These are phyloP conservation scores for Nothoprocta perdicaria DNA, from an alignment of 2,113 vertebrate genomes.

Conservation along the genomic window DNA sequence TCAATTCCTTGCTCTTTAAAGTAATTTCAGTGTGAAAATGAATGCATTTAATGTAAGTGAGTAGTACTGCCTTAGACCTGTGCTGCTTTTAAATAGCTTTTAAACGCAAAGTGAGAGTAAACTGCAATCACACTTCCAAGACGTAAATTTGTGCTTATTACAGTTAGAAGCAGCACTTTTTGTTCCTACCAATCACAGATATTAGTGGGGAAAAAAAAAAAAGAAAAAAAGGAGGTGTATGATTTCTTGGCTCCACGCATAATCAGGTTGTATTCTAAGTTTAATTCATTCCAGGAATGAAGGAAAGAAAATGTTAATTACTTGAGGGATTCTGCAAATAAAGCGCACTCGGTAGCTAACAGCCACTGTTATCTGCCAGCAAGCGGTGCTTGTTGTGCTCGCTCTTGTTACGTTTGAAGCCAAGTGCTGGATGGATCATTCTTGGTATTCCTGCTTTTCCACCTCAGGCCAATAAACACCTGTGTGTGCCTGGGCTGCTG, in stretches of 20 bases:
- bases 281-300: neutral
- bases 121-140: neutral
- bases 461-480: constrained; percentile 66
- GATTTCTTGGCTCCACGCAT: neutral
- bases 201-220: neutral
- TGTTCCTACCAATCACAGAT: neutral
- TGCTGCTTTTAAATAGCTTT: constrained; percentile 19
- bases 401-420: constrained; percentile 7
- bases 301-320: constrained; percentile 11
- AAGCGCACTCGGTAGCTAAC: neutral
- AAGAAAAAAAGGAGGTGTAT: neutral
- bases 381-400: constrained; percentile 19
- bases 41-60: neutral
- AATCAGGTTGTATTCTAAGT: constrained; percentile 6
- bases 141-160: neutral
- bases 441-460: constrained; percentile 45
- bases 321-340: rapidly evolving
- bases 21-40: neutral
- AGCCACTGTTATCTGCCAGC: constrained; percentile 23
- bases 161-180: neutral
- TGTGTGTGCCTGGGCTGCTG: constrained; percentile 11
- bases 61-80: neutral
- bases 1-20: neutral
- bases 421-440: constrained; percentile 45
- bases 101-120: constrained; percentile 1